These are phyloP conservation scores for Fregata magnificens DNA, from an alignment of 2,113 vertebrate species.

Conservation along the genomic window DNA sequence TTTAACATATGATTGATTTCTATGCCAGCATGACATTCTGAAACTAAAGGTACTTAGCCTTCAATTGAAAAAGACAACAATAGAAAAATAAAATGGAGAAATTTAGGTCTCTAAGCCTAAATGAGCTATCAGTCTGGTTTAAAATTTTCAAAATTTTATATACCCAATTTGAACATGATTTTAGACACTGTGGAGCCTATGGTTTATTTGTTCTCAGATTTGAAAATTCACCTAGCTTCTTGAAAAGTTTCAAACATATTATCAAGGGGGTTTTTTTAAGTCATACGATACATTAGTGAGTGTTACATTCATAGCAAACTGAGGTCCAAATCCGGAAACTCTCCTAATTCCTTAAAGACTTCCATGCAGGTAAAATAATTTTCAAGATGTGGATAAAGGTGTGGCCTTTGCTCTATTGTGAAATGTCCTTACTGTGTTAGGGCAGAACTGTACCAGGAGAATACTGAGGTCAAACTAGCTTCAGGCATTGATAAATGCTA, in stretches of 20 bases:
- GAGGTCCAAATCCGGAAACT: background rate
- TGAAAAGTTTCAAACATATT: background rate
- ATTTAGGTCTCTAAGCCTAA: background rate
- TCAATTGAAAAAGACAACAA: background rate
- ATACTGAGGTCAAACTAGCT: slow-evolving; percentile 4
- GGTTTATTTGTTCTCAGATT: background rate
- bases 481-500: slow-evolving; percentile 47
- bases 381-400: background rate
- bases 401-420: background rate
- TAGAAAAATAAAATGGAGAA: background rate
- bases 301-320: background rate
- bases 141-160: background rate
- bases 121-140: background rate
- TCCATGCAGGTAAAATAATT: background rate
- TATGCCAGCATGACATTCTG: background rate
- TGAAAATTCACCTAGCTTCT: background rate
- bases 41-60: background rate
- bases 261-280: background rate
- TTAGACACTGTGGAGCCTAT: background rate
- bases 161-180: background rate
- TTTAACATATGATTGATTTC: background rate
- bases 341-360: background rate
- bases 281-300: rapidly evolving
- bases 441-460: background rate
- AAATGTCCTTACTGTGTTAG: background rate